Base-by-base conservation (phyloP, 2,113 vertebrate genomes). In the Carassius carassius region DNA sequence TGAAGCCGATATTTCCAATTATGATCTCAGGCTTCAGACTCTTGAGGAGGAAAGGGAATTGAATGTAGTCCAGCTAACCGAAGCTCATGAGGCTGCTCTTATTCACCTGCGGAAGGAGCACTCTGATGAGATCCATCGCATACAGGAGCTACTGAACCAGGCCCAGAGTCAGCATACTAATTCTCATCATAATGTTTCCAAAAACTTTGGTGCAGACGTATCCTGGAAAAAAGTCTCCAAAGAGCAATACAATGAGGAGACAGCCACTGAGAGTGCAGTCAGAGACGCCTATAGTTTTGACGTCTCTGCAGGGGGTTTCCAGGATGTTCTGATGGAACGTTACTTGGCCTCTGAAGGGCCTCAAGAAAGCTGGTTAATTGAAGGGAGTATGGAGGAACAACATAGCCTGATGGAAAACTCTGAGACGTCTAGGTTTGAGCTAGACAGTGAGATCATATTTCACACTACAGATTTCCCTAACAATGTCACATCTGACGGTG, bases 251-350 rank as follows among this genome's bases (percentile, higher is more conserved):
- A 92, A 78, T 29, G 91, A 88, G 32, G 90, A 90, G 56, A 91
- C 76, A 37, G 86, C 78, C 11, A 77, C 74, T 4, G 85, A 88
- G 23, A 82, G 19, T 81, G 77, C 65, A 8, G 80, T 6, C 74
- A 47, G 63, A 77, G 87, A 70, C 0, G 65, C 29, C 1, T 29
- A 83, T 78, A 73, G 86, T 87, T 11, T 86, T 13, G 87, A 85
- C 41, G 35, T 86, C 17, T 91, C 89, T 0, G 2, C 79, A 47
- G 41, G 86, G 41, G 86, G 56, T 19, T 75, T 82, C 8, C 87
- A 78, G 7, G 90, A 91, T 83, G 86, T 90, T 7, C 21, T 95
- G 1, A 91, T 96, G 94, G 94, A 94, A 19, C 93, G 94, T 56
- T 96, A 96, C 72, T 89, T 97, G 51, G 41, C 92, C 51, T 92